A percentile compares a stretch with the other conserved stretches of the same genome.
Conservation (phyloP, 2,797 vertebrate species). For the Eleutherodactylus coqui region DNA sequence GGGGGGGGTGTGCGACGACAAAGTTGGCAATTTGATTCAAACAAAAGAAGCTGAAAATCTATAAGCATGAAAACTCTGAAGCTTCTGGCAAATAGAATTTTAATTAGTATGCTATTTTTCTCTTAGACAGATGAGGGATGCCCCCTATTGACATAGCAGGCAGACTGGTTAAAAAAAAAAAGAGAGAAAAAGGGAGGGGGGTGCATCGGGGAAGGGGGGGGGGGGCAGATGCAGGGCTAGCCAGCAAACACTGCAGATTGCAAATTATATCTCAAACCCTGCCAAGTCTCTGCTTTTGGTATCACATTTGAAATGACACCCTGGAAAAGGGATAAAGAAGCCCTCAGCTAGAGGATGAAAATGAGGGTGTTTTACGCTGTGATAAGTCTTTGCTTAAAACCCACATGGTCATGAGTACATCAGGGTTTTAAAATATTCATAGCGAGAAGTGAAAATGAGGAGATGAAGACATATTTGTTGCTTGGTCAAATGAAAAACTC, state of each 20-base stretch:
- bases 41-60: slow-evolving; percentile 87
- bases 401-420: slow-evolving; percentile 85
- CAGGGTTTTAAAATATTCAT: slow-evolving; percentile 95
- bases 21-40: slow-evolving; percentile 86
- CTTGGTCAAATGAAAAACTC: slow-evolving; percentile 84
- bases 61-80: slow-evolving; percentile 80
- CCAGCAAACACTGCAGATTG: slow-evolving; percentile 86
- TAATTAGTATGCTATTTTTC: slow-evolving; percentile 97
- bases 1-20: slow-evolving; percentile 49
- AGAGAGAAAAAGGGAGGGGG: slow-evolving; percentile 64
- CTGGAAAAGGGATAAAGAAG: slow-evolving; percentile 82
- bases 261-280: slow-evolving; percentile 92
- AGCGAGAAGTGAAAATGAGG: slow-evolving; percentile 85
- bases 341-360: slow-evolving; percentile 85
- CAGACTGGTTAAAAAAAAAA: slow-evolving; percentile 80
- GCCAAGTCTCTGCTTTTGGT: slow-evolving; percentile 86
- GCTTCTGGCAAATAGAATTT: slow-evolving; percentile 85
- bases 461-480: slow-evolving; percentile 85
- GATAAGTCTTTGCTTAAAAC: slow-evolving; percentile 84
- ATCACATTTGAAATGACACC: slow-evolving; percentile 87
- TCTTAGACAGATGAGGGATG: slow-evolving; percentile 99
- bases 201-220: slow-evolving; percentile 66
- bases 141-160: slow-evolving; percentile 98
- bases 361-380: slow-evolving; percentile 80
- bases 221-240: slow-evolving; percentile 77